Evolutionary conservation across 1,140 invertebrate genomes (phyloP), one percentile per base, ranked within the genome.

Genomic region (Eurosta solidaginis): DNA sequence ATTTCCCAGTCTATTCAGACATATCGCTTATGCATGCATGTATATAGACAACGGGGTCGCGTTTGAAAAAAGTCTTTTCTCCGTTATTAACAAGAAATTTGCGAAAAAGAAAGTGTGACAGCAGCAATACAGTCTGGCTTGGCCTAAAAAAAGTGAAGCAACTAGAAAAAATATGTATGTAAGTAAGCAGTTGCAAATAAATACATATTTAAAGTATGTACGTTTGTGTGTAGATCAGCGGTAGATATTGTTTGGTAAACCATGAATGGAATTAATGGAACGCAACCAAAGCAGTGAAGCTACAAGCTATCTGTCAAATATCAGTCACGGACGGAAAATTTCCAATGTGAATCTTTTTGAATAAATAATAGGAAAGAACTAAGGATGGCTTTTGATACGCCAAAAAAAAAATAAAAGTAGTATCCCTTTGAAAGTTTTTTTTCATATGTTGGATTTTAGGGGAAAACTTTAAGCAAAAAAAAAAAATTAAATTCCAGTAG

Each of bases 211-310:
- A n/a, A n/a, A n/a, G n/a, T n/a, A n/a, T n/a, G n/a, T n/a, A n/a
- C n/a, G n/a, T n/a, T n/a, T 22, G 45, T 49, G 14, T 49, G 25
- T 52, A 59, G 17, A 59, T 25, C 25, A 17, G 29, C 27, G 10
- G 29, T 59, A n/a, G n/a, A n/a, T n/a, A 59, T 29, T 29, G 54
- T 10, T 36, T 59, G 54, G 54, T 59, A n/a, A 27, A n/a, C 27
- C 54, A 59, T 59, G 54, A 59, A 59, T 59, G 54, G 54, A 59
- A 59, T 59, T 59, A 59, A 59, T 59, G 54, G 54, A 59, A 59
- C 29, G 54, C 12, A 36, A 27, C 54, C 54, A 29, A 59, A 59
- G 54, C 54, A 59, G 12, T 59, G 29, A 59, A 33, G 54, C 54
- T 36, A 59, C 17, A 59, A 59, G 27, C 54, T 59, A 29, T 59